Percentiles rank a stretch among this genome's conserved stretches.
phyloP scores from a whole-genome alignment of 2,113 vertebrate species.

The Silurus glanis region DNA sequence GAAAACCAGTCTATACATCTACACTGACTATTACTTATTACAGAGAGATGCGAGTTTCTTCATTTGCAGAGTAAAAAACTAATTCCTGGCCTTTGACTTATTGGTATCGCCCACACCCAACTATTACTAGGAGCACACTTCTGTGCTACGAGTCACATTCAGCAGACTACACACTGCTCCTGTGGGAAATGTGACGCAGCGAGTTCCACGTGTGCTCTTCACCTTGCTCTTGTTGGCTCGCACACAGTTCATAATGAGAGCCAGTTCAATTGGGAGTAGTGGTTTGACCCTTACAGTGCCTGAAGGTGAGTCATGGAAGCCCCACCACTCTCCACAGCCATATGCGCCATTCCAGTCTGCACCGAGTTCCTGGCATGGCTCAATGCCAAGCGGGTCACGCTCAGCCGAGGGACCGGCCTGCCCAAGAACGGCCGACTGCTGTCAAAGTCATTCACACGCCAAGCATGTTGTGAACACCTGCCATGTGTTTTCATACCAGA shows the following conservation, averaged over 20 bases:
- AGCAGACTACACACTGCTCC: not conserved
- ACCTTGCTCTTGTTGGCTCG: constrained; percentile 21
- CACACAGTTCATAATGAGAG: constrained; percentile 19
- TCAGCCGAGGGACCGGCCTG: constrained; percentile 32
- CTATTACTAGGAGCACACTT: not conserved
- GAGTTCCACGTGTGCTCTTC: constrained; percentile 9
- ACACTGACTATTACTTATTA: not conserved
- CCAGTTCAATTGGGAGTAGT: not conserved
- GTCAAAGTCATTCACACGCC: constrained; percentile 34
- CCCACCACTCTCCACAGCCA: constrained; percentile 29
- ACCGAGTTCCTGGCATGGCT: constrained; percentile 22
- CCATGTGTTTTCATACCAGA: constrained; percentile 49
- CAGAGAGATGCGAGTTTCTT: not conserved
- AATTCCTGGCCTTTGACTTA: not conserved
- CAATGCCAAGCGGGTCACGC: constrained; percentile 35
- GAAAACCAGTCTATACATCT: not conserved
- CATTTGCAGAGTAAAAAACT: not conserved
- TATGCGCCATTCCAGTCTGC: constrained; percentile 6
- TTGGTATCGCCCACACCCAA: not conserved
- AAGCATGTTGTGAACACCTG: constrained; percentile 46
- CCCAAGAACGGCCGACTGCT: constrained; percentile 17
- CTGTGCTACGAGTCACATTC: not conserved
- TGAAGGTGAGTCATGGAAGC: constrained; percentile 33
- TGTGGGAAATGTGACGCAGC: not conserved
- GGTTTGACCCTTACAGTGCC: constrained; percentile 18